These are phyloP conservation scores for Salarias fasciatus DNA, from an alignment of 2,797 vertebrate genomes.

Conservation along the genomic window DNA sequence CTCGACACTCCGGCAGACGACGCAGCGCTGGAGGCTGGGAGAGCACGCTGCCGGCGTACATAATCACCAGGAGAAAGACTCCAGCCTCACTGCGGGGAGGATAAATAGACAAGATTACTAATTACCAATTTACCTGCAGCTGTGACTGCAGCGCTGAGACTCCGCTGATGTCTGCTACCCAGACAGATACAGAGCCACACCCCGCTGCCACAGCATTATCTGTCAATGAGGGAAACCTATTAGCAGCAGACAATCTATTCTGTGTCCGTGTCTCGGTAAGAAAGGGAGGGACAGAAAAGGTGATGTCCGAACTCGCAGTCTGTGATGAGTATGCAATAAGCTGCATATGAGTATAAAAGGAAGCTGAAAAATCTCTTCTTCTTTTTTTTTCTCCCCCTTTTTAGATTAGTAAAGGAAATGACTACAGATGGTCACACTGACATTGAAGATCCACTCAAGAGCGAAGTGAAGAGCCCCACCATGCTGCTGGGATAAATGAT, in stretches of 20 bases:
- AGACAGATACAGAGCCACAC: constrained; percentile 50
- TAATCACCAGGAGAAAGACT: constrained; percentile 59
- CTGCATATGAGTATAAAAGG: too few relatives aligned
- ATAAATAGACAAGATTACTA: constrained; percentile 72
- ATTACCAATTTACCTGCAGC: constrained; percentile 77
- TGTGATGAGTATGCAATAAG: not conserved
- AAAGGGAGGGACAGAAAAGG: not conserved
- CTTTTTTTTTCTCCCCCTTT: too few relatives aligned
- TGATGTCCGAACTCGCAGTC: constrained; percentile 1
- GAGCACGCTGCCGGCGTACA: constrained; percentile 38
- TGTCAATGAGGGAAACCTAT: constrained; percentile 55
- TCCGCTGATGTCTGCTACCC: constrained; percentile 38
- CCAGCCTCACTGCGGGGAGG: constrained; percentile 55
- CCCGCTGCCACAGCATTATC: constrained; percentile 43
- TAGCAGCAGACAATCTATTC: constrained; percentile 35
- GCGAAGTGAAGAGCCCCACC: constrained; percentile 16
- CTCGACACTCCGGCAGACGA: constrained; percentile 22
- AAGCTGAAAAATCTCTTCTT: too few relatives aligned
- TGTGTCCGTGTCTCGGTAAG: constrained; percentile 2
- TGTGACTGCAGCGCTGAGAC: constrained; percentile 53
- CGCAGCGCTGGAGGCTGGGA: constrained; percentile 36
- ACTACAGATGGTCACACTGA: constrained; percentile 36
- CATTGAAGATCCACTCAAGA: constrained; percentile 31
- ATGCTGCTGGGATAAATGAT: constrained; percentile 30
- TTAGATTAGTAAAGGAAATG: constrained; percentile 9